phyloP scores from a whole-genome alignment of 2,797 vertebrate genomes.

The Coranthus polyacanthus region DNA sequence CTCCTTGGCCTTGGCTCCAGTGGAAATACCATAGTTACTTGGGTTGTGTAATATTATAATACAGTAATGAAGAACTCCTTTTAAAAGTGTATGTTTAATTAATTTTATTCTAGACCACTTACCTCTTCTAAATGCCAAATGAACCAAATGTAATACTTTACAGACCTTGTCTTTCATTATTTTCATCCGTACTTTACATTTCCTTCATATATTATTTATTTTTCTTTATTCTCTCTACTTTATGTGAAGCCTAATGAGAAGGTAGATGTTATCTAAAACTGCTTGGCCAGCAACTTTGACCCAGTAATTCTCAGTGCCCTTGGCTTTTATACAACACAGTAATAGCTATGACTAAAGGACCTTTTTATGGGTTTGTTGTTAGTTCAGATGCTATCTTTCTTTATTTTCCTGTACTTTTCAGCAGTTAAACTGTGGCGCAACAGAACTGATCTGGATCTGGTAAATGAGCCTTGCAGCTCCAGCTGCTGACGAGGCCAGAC shows the following conservation, averaged over 20 bases:
- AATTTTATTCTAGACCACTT: conserved; percentile 13
- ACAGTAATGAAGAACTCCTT: conserved; percentile 12
- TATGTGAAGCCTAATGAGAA: conserved; percentile 42
- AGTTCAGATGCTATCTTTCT: conserved; percentile 81
- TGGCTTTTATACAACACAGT: conserved; percentile 68
- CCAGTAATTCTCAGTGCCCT: conserved; percentile 53
- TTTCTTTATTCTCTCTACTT: conserved; percentile 18
- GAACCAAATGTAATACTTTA: conserved; percentile 22
- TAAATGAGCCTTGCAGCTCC: conserved; percentile 81
- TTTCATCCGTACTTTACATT: conserved; percentile 30
- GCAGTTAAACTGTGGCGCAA: conserved; percentile 76
- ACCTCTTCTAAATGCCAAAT: background rate
- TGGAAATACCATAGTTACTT: conserved; percentile 16
- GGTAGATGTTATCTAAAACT: conserved; percentile 52
- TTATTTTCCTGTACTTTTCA: conserved; percentile 83
- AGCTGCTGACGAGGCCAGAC: conserved; percentile 76
- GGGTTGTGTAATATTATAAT: conserved; percentile 24
- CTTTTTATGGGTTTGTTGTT: conserved; percentile 78
- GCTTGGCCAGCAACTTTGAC: conserved; percentile 61
- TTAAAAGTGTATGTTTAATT: background rate
- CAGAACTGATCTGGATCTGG: conserved; percentile 81
- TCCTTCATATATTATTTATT: conserved; percentile 32
- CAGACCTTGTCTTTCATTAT: conserved; percentile 26
- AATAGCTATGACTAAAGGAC: conserved; percentile 65
- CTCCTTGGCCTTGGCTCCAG: conserved; percentile 6